Base-by-base conservation (phyloP, 2,888 invertebrate genomes). In the Nephrotoma appendiculata region DNA sequence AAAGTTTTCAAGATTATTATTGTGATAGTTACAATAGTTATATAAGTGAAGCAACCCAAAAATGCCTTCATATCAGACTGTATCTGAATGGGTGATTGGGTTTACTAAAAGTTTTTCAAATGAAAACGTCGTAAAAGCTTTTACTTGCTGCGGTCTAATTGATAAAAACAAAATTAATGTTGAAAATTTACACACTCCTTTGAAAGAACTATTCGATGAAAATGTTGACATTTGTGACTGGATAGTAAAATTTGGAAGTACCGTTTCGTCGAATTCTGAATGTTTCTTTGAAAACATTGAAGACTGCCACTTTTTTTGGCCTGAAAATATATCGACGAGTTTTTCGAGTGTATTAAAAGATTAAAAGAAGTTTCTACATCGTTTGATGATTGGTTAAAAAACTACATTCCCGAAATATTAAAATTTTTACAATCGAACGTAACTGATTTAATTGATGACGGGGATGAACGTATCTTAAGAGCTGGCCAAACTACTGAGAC, bases 21-120 rank as follows among this genome's bases (percentile, higher is more conserved):
- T n/a, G n/a, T n/a, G n/a, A n/a, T n/a, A n/a, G n/a, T n/a, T n/a
- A n/a, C n/a, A n/a, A n/a, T n/a, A n/a, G n/a, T n/a, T n/a, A n/a
- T n/a, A n/a, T n/a, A n/a, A n/a, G n/a, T n/a, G n/a, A n/a, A n/a
- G n/a, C n/a, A n/a, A n/a, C n/a, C n/a, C n/a, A n/a, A n/a, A n/a
- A n/a, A n/a, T n/a, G n/a, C n/a, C n/a, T n/a, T n/a, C n/a, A n/a
- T n/a, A n/a, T n/a, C n/a, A n/a, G n/a, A n/a, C n/a, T n/a, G n/a
- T n/a, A 43, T 86, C 57, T 15, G 41, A 86, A 86, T 86, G 57
- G 86, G 86, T 86, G 12, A 31, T 86, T n/a, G 42, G 57, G 52
- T 86, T 52, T 41, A 71, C 31, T 42, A 57, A 86, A 31, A 83
- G 31, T 15, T 1, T 19, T 83, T 83, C 83, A 31, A 11, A 5